phyloP scores from a whole-genome alignment of 2,797 vertebrate species.

The Cirrhinus molitorella region DNA sequence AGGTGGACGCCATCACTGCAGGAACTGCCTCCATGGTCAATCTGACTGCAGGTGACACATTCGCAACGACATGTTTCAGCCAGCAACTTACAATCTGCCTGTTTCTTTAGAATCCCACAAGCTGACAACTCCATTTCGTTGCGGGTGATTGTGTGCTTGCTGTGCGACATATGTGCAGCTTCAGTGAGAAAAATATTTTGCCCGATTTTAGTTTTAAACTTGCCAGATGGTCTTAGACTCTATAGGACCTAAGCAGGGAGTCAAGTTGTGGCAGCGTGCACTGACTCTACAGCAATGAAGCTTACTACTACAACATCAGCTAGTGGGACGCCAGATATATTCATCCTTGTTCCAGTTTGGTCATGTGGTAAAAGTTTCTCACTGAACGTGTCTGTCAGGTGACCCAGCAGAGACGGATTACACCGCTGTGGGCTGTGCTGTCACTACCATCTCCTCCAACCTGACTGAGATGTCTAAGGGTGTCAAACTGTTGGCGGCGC shows the following conservation, averaged over 20 bases:
- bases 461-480: slow-evolving; percentile 99
- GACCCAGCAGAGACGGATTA: slow-evolving; percentile 98
- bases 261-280: too few relatives aligned
- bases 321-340: background rate
- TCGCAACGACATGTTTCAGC: background rate
- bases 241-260: too few relatives aligned
- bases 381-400: slow-evolving; percentile 73
- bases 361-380: background rate
- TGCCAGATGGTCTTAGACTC: too few relatives aligned
- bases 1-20: slow-evolving; percentile 97
- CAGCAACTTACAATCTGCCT: background rate
- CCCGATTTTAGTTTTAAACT: too few relatives aligned
- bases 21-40: slow-evolving; percentile 97
- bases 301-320: background rate
- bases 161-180: too few relatives aligned
- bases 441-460: slow-evolving; percentile 98
- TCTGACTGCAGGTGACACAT: slow-evolving; percentile 87
- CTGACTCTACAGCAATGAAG: too few relatives aligned
- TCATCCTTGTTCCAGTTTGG: background rate
- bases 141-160: too few relatives aligned
- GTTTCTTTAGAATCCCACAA: background rate
- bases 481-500: slow-evolving; percentile 91
- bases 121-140: too few relatives aligned
- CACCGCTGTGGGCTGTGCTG: slow-evolving; percentile 94
- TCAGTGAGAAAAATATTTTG: too few relatives aligned